These are phyloP conservation scores for Acleris emargana DNA, from an alignment of 2,888 invertebrate species.

Conservation along the genomic window DNA sequence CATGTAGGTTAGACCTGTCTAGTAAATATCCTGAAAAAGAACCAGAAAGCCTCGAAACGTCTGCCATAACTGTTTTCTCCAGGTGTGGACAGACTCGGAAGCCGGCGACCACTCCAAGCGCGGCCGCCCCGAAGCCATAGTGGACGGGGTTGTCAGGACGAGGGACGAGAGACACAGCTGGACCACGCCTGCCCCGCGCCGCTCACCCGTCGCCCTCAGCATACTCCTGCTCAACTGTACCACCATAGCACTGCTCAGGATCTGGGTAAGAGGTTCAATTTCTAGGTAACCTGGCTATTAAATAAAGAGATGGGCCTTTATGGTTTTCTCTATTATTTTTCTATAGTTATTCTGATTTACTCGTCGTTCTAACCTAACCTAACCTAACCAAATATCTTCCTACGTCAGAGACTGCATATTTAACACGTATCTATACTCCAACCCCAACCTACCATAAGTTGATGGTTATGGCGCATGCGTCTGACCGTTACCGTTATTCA, in stretches of 20 bases:
- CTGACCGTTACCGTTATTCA: too few species aligned
- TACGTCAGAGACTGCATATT: too few species aligned
- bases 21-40: not conserved
- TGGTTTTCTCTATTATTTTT: too few species aligned
- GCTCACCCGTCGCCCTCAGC: slow-evolving; percentile 84
- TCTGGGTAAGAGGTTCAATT: slow-evolving; percentile 84
- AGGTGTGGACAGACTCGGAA: slow-evolving; percentile 87
- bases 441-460: too few species aligned
- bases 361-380: too few species aligned
- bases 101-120: slow-evolving; percentile 72
- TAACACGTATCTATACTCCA: too few species aligned
- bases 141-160: slow-evolving; percentile 89
- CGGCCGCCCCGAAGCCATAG: slow-evolving; percentile 86
- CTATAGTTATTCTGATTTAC: too few species aligned
- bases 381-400: too few species aligned
- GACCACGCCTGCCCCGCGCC: slow-evolving; percentile 86
- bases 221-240: slow-evolving; percentile 82
- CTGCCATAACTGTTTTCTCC: slow-evolving; percentile 46
- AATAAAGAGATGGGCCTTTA: too few species aligned
- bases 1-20: too few species aligned
- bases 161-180: slow-evolving; percentile 91
- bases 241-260: slow-evolving; percentile 85
- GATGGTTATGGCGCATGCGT: too few species aligned
- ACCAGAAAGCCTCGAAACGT: not conserved
- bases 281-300: too few species aligned